These are phyloP conservation scores for Melanotaenia duboulayi DNA, from an alignment of 2,113 vertebrate species.

Conservation along the genomic window DNA sequence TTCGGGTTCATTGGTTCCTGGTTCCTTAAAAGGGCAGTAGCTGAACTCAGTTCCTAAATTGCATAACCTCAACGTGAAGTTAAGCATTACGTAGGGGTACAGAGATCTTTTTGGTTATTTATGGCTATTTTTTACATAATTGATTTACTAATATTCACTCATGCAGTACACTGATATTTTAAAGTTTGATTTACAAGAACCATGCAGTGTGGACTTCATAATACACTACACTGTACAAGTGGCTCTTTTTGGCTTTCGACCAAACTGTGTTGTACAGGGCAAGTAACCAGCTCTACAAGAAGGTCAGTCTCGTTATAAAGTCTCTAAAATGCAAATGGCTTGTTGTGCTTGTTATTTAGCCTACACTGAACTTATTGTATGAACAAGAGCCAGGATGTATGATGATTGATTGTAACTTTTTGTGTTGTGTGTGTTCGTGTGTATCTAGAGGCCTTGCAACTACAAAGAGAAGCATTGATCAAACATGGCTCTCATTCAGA, in stretches of 20 bases:
- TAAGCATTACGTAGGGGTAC: not conserved
- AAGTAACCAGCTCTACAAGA: not conserved
- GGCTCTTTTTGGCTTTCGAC: conserved; percentile 2
- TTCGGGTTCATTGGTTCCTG: conserved; percentile 52
- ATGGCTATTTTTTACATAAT: not conserved
- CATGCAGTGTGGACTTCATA: not conserved
- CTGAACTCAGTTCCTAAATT: conserved; percentile 10
- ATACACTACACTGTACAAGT: not conserved
- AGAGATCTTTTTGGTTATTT: not conserved
- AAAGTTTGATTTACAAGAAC: conserved; percentile 4
- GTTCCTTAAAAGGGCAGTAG: conserved; percentile 33
- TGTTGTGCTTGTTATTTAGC: not conserved
- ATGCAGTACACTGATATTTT: not conserved
- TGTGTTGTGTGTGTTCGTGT: conserved; percentile 28
- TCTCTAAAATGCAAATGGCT: not conserved
- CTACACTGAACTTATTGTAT: not conserved
- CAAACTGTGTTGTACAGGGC: not conserved
- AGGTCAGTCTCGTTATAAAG: not conserved
- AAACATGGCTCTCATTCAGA: conserved; percentile 80
- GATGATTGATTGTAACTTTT: not conserved
- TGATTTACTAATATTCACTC: not conserved
- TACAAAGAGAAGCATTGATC: conserved; percentile 78
- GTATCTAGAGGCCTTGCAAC: conserved; percentile 86
- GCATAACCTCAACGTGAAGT: not conserved
- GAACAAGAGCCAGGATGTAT: conserved; percentile 9